Base-by-base conservation (phyloP, 2,113 vertebrate species). In the Rhinolophus sinicus region DNA sequence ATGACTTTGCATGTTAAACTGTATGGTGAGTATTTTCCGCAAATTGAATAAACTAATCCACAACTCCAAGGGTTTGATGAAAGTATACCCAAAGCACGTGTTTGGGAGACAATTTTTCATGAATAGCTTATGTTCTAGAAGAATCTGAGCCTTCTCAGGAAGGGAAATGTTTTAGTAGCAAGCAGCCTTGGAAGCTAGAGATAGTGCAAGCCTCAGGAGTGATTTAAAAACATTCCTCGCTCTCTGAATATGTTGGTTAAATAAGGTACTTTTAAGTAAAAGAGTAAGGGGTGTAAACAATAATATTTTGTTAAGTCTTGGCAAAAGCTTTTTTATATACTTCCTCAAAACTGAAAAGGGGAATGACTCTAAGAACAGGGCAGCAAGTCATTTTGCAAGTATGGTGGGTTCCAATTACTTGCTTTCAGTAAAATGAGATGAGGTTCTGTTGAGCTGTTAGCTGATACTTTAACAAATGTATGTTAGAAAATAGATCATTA, bases 151-250 rank as follows among this genome's bases (percentile, higher is more conserved):
- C 47, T 78, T 84, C 21, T 84, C 35, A 92, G 47, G 15, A 80
- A 75, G 93, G n/a, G 58, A 38, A 3, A 35, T 47, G 12, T 84
- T 84, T 78, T 54, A 73, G 33, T 18, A 88, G 47, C 50, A 88
- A 95, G 70, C 33, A 94, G 35, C 44, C 44, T 90, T 90, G 73
- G 72, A 89, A 94, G 56, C 72, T 85, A 64, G 30, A 54, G 38
- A 44, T 6, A 77, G 56, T 44, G 26, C 30, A 82, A 44, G 24
- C 40, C 19, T 78, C 30, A 44, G 62, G 21, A 60, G 22, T 35
- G 16, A 33, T 11, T 77, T 69, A 84, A 67, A 44, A 58, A 64
- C 3, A 82, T 60, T 10, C 8, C 30, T 22, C 19, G 30, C 28
- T 62, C 38, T 87, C 72, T 50, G 44, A 73, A 65, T 58, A 50